Conservation (phyloP, 2,797 vertebrate species). For the Tarsius wallacei region DNA sequence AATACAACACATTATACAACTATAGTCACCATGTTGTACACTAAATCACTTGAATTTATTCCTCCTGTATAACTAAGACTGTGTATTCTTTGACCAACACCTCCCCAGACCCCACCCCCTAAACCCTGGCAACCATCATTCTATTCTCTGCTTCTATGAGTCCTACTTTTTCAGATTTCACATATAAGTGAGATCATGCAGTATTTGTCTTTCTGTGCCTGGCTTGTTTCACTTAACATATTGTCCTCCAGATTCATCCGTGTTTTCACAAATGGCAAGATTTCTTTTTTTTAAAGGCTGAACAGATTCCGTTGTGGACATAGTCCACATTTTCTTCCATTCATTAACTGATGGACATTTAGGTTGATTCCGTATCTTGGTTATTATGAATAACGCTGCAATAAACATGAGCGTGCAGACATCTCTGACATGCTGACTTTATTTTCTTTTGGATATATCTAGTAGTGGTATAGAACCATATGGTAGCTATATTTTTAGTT, state of each 20-base stretch:
- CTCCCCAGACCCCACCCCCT: neutral
- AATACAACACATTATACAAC: neutral
- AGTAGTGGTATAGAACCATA: neutral
- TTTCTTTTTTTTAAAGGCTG: neutral
- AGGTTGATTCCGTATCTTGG: neutral
- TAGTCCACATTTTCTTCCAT: neutral
- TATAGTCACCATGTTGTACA: neutral
- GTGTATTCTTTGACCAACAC: neutral
- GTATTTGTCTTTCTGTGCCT: neutral
- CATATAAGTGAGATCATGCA: neutral
- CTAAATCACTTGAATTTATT: neutral
- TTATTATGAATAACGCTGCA: neutral
- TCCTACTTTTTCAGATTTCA: neutral
- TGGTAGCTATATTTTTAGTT: neutral
- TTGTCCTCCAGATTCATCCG: neutral
- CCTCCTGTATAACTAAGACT: neutral
- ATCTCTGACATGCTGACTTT: neutral
- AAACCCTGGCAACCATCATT: neutral
- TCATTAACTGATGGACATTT: neutral
- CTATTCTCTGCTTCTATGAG: neutral
- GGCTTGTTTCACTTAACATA: neutral
- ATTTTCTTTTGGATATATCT: neutral
- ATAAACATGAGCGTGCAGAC: neutral
- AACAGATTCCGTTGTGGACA: neutral
- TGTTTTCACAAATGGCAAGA: neutral